Base-by-base conservation (phyloP, 2,113 vertebrate species). In the Cichladusa arquata region DNA sequence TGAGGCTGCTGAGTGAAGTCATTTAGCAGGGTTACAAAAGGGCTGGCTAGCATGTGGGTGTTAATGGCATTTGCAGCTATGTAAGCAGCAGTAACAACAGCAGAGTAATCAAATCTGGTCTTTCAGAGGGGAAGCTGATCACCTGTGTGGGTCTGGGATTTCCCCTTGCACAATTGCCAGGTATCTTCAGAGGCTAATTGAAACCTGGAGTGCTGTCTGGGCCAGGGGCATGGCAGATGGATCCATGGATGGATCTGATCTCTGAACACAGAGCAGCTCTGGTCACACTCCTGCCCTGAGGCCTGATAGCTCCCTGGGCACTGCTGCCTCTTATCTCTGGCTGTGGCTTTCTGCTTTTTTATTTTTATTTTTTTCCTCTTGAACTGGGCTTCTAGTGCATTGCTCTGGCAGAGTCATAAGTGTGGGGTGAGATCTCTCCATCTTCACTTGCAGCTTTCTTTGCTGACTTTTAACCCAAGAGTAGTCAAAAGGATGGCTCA, bases 21-120 rank as follows among this genome's bases (percentile, higher is more conserved):
- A n/a, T 76, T 84, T 38, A 88, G 66, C 91, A 76, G 40, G n/a
- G 20, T 67, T 95, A 51, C 81, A 57, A 25, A 77, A 90, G 42
- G 66, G n/a, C 50, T 85, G 78, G 66, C 16, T 54, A n/a, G 28
- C 53, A 17, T 53, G 28, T 45, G 85, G 79, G 44, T 3, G 6
- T 82, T 94, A 88, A 92, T 90, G 86, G 81, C 58, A 71, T 93
- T 96, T 90, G 70, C 90, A 95, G 89, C 84, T 82, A 85, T 85
- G 81, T 65, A 89, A 89, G 89, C 70, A 82, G 76, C 87, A 91
- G 66, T 24, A 82, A 89, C 72, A 86, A 57, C 48, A 65, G 69
- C 34, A n/a, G 29, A 47, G 58, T 82, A 82, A 91, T 96, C 79
- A 86, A 82, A 94, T 86, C 88, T 67, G 28, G 1, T 64, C 81